Evolutionary conservation across 2,888 invertebrate species (phyloP).

Genomic region (Polyommatus icarus): DNA sequence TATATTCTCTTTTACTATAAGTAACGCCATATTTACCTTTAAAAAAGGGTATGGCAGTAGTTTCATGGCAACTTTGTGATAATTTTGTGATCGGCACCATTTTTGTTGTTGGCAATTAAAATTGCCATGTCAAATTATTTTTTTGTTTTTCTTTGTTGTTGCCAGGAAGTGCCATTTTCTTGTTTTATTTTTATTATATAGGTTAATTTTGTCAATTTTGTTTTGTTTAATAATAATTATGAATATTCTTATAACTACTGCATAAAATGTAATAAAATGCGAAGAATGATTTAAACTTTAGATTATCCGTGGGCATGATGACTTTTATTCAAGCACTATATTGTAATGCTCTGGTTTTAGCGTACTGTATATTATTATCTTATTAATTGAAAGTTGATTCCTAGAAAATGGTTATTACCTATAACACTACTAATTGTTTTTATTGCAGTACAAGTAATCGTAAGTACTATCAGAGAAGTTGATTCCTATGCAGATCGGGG

Average conservation of each 20-base stretch:
- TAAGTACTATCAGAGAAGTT: no score
- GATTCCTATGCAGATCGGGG: no score
- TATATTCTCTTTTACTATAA: background rate
- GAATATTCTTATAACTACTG: background rate
- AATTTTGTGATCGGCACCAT: background rate
- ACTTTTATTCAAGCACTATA: background rate
- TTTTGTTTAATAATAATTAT: background rate
- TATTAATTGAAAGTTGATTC: background rate
- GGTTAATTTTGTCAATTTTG: background rate
- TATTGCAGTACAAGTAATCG: background rate
- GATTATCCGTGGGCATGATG: background rate
- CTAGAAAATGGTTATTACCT: background rate
- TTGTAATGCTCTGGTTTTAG: background rate
- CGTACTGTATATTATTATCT: background rate
- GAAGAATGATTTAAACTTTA: background rate
- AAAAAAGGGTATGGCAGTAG: background rate
- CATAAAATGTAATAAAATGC: background rate
- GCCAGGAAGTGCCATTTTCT: background rate
- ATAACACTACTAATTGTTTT: background rate
- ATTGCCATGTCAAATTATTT: background rate
- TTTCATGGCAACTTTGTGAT: conserved; percentile 11
- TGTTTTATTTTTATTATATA: background rate
- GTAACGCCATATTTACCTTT: background rate
- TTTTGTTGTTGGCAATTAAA: background rate
- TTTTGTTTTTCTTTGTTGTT: background rate